phyloP scores from a whole-genome alignment of 2,797 vertebrate genomes.

The Spheniscus humboldti region DNA sequence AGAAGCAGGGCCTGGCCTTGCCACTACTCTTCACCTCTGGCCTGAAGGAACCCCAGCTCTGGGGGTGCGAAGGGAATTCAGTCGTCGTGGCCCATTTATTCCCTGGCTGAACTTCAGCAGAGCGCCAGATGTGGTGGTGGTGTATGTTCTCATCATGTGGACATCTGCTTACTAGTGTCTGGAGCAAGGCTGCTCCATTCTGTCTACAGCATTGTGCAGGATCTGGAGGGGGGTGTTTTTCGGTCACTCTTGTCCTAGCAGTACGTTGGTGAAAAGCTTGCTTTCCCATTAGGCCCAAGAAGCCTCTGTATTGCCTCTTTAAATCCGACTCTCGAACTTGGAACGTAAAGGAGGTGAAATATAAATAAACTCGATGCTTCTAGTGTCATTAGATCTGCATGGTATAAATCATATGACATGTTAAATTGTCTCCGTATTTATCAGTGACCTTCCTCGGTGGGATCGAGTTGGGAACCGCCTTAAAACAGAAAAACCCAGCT shows the following conservation, averaged over 20 bases:
- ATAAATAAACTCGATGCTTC: background rate
- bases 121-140: fast-evolving
- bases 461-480: background rate
- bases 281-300: background rate
- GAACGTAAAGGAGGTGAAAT: conserved; percentile 1
- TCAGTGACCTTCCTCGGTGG: background rate
- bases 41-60: background rate
- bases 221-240: background rate
- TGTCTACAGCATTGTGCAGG: background rate
- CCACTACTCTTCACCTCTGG: background rate
- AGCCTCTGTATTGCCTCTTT: background rate
- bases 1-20: background rate
- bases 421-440: background rate
- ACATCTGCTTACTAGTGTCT: background rate
- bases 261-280: background rate
- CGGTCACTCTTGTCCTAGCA: background rate
- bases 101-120: background rate
- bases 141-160: background rate
- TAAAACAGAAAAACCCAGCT: background rate
- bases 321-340: background rate
- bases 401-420: background rate
- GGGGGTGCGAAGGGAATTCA: background rate
- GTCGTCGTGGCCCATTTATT: background rate
- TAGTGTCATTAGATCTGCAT: background rate
- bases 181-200: background rate